Base-by-base conservation (phyloP, 2,113 vertebrate genomes). In the Dinomys branickii region DNA sequence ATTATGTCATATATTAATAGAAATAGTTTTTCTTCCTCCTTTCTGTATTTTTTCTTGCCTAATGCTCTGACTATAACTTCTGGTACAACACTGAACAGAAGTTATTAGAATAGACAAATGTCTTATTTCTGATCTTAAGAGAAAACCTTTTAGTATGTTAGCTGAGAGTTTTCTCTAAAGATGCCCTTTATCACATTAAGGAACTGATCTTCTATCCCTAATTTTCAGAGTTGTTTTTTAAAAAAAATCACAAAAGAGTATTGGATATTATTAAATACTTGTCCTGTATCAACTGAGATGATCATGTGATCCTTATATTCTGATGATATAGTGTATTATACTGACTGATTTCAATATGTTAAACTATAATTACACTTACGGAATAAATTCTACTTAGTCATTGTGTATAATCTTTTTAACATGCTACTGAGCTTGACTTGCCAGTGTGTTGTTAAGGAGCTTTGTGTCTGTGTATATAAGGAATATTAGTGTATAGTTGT, bases 341-440 rank as follows among this genome's bases (percentile, higher is more conserved):
- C 1, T 89, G 17, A 63, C 52, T 71, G 65, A 83, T 90, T 94
- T 95, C 69, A 61, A 81, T 81, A 67, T 69, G 35, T 91, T 86
- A 35, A 71, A 3, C 17, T 2, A 52, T 41, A 4, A n/a, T 71
- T 80, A 71, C 44, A 59, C 80, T 52, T 12, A 9, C 24, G 69
- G 19, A 11, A 38, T 73, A 41, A 41, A 73, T n/a, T 24, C 19
- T 10, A 73, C 69, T 73, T 22, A 38, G n/a, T 73, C 69, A 73
- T 73, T 22, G 20, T 44, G 22, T 75, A 75, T 26, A 41, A 75
- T 75, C 67, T 35, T 75, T 75, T 75, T 44, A 75, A 41, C 44
- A 41, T 26, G 9, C 38, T 80, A 47, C 33, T 58, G 41, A 26
- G 56, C 28, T 87, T 69, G 67, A n/a, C 35, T 38, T 38, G 35